Evolutionary conservation across 1,140 invertebrate genomes (phyloP).

Genomic region (Ridgeia piscesae): DNA sequence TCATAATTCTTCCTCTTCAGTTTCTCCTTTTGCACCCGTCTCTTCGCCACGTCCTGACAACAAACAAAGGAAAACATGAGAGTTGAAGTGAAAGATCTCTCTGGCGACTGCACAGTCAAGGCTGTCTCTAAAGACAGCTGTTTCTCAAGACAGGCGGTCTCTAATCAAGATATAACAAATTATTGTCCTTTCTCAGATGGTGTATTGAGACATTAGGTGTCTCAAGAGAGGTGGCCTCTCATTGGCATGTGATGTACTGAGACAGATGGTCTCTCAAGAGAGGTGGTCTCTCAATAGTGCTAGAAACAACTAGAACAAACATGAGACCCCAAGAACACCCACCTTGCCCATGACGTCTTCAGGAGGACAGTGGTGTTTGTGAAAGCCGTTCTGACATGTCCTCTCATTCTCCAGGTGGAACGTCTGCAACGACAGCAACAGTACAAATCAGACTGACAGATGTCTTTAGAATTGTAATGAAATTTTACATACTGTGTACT

Average conservation of each 20-base stretch:
- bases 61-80: background rate
- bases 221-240: no score
- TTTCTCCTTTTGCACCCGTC: constrained; percentile 33
- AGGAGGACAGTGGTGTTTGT: constrained; percentile 33
- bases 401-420: constrained; percentile 53
- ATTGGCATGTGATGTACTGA: no score
- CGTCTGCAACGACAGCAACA: constrained; percentile 39
- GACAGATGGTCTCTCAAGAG: no score
- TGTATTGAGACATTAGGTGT: no score
- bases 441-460: background rate
- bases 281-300: no score
- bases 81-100: constrained; percentile 35
- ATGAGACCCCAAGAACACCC: background rate
- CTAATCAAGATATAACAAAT: no score
- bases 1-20: constrained; percentile 55
- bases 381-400: constrained; percentile 28
- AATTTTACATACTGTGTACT: no score
- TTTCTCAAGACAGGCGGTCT: no score
- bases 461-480: no score
- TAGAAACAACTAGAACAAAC: no score
- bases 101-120: constrained; percentile 33
- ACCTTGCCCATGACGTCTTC: constrained; percentile 31
- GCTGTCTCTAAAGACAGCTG: no score
- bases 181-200: no score
- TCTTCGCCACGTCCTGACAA: background rate